These are phyloP conservation scores for Oryzaephilus surinamensis DNA, from an alignment of 1,140 invertebrate species.

Conservation along the genomic window DNA sequence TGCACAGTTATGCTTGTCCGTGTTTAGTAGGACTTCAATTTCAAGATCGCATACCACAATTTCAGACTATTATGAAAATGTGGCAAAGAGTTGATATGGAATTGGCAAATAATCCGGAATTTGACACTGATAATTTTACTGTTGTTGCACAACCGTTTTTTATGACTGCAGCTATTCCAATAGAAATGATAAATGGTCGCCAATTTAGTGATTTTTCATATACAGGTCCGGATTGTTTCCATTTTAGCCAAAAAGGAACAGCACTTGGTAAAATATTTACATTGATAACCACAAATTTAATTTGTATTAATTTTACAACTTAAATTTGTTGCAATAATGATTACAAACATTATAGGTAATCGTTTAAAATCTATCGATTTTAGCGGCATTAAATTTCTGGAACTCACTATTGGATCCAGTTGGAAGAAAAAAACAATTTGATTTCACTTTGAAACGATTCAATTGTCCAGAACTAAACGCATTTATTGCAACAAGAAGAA, in stretches of 20 bases:
- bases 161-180: slow-evolving; percentile 33
- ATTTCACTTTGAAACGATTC: too few relatives aligned
- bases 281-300: too few relatives aligned
- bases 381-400: too few relatives aligned
- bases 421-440: too few relatives aligned
- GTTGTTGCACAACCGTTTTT: slow-evolving; percentile 49
- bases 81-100: slow-evolving; percentile 32
- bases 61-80: slow-evolving; percentile 34
- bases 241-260: slow-evolving; percentile 54
- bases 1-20: slow-evolving; percentile 13
- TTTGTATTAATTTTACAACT: too few relatives aligned
- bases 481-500: too few relatives aligned
- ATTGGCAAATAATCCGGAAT: slow-evolving; percentile 2
- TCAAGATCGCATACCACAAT: too few relatives aligned
- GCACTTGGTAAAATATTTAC: slow-evolving; percentile 40
- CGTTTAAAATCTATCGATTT: too few relatives aligned
- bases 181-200: slow-evolving; percentile 10
- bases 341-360: too few relatives aligned
- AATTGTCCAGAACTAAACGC: too few relatives aligned
- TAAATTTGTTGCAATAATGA: too few relatives aligned
- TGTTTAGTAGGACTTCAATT: slow-evolving; percentile 28
- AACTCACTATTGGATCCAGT: too few relatives aligned
- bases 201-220: slow-evolving; percentile 43
- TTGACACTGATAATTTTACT: slow-evolving; percentile 20
- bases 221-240: slow-evolving; percentile 59